A percentile compares a stretch with the other conserved stretches of the same genome.
Evolutionary conservation across 2,797 vertebrate genomes (phyloP).

Genomic region (Phoxinus dragarum): DNA sequence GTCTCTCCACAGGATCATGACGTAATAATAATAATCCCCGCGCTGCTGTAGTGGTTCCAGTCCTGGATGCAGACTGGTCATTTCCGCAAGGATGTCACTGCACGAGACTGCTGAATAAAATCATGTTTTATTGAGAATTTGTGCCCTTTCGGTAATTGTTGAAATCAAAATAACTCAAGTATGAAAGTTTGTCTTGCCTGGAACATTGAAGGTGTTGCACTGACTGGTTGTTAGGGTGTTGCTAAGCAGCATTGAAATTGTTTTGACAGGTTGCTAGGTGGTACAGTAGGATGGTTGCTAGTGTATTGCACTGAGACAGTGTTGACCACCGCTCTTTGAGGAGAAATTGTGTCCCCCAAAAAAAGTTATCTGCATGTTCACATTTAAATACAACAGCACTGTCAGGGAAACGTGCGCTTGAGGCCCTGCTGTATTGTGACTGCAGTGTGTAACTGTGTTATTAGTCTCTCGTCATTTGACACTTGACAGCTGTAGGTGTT

Average conservation of each 20-base stretch:
- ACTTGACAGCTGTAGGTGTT: neutral
- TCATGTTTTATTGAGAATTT: neutral
- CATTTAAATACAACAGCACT: neutral
- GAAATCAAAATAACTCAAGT: neutral
- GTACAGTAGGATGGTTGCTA: neutral
- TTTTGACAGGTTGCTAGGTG: neutral
- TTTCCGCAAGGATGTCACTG: neutral
- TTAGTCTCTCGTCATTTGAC: neutral
- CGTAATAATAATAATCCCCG: neutral
- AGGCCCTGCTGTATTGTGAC: neutral
- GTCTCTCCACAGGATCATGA: slow-evolving; percentile 7
- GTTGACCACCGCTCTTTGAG: neutral
- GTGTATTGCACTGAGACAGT: neutral
- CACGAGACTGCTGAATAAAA: neutral
- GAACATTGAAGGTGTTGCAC: neutral
- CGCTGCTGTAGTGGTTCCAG: neutral
- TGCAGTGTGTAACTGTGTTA: neutral
- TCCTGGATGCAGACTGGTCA: neutral
- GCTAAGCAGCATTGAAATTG: neutral
- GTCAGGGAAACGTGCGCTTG: neutral
- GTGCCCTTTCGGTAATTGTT: neutral
- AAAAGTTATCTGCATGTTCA: neutral
- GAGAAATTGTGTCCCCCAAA: neutral
- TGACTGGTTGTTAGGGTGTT: neutral
- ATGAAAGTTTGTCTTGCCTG: neutral